A percentile compares a stretch with the other conserved stretches of the same genome.
phyloP scores from a whole-genome alignment of 2,888 invertebrate genomes.

The Selenia dentaria region DNA sequence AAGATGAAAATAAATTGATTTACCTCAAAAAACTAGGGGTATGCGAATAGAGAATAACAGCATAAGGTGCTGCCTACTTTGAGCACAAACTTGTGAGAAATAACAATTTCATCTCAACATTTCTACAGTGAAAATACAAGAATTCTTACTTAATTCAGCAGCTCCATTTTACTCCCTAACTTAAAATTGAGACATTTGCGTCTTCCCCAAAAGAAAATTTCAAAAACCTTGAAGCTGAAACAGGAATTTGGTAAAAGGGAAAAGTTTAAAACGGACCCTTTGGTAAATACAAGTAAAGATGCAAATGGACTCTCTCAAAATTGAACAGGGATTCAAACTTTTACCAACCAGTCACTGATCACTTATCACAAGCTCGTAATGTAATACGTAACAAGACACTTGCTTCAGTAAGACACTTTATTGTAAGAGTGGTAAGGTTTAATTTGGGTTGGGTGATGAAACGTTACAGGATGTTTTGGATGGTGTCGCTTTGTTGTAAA shows the following conservation, averaged over 20 bases:
- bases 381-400: constrained; percentile 8
- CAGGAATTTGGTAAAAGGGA: constrained; percentile 38
- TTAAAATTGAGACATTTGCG: constrained; percentile 21
- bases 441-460: constrained; percentile 30
- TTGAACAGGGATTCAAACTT: constrained; percentile 68
- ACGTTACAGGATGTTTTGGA: constrained; percentile 33
- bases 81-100: no score
- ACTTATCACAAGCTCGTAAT: constrained; percentile 24
- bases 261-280: constrained; percentile 43
- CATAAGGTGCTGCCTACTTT: no score
- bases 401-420: constrained; percentile 21
- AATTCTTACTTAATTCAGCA: constrained; percentile 9
- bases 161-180: constrained; percentile 6
- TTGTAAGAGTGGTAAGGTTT: constrained; percentile 18
- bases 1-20: no score
- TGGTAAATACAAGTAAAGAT: constrained; percentile 48
- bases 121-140: constrained; percentile 6
- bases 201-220: constrained; percentile 23
- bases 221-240: constrained; percentile 35
- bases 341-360: constrained; percentile 61
- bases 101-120: background rate
- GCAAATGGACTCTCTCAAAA: constrained; percentile 69
- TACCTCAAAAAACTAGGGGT: no score
- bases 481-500: constrained; percentile 43
- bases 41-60: no score